A percentile compares a stretch with the other conserved stretches of the same genome.
Conservation (phyloP, 2,888 invertebrate genomes). For the Thecocarcelia acutangulata region DNA sequence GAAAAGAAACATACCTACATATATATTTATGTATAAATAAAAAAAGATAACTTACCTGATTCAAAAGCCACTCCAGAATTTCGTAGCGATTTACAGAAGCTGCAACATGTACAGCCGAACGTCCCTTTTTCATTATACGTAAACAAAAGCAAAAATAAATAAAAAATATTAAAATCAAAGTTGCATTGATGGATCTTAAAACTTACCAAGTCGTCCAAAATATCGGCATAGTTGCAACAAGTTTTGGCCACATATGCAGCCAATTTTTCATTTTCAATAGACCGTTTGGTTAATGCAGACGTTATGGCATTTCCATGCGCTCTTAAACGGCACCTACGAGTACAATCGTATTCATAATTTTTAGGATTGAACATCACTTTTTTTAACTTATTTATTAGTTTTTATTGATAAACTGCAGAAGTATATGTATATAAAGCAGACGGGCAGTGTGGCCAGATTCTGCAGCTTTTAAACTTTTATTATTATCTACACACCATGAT, state of each 20-base stretch:
- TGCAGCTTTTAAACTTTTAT: no score
- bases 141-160: not conserved
- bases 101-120: slow-evolving; percentile 90
- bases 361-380: slow-evolving; percentile 70
- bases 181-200: not conserved
- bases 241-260: slow-evolving; percentile 84
- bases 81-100: slow-evolving; percentile 87
- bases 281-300: slow-evolving; percentile 85
- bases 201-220: slow-evolving; percentile 84
- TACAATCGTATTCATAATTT: slow-evolving; percentile 82
- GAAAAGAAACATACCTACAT: not conserved
- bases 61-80: slow-evolving; percentile 88
- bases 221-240: slow-evolving; percentile 84
- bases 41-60: slow-evolving; percentile 79
- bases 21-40: not conserved
- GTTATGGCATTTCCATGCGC: slow-evolving; percentile 82
- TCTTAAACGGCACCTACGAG: slow-evolving; percentile 83
- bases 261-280: slow-evolving; percentile 84
- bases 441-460: no score
- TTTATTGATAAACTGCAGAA: no score
- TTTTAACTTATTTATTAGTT: not conserved
- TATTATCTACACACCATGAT: no score
- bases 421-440: no score
- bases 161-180: not conserved
- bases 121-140: slow-evolving; percentile 82